Percentiles rank a stretch among this genome's conserved stretches.
These are phyloP conservation scores for Siderastrea siderea DNA, from an alignment of 92 coral and sea anemone species.

Conservation along the genomic window DNA sequence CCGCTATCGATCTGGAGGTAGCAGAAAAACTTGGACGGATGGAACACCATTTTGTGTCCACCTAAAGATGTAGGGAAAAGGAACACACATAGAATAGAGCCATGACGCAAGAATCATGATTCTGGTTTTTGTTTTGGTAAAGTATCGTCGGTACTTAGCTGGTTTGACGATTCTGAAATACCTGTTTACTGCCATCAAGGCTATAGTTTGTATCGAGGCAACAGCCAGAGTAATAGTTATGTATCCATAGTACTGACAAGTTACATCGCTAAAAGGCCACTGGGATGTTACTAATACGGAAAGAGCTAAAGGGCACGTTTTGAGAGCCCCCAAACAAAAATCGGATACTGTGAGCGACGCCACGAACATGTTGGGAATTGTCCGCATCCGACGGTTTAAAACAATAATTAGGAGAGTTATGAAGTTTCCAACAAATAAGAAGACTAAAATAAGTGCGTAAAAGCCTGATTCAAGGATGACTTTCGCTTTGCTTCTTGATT, in stretches of 20 bases:
- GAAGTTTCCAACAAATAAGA: too few relatives aligned
- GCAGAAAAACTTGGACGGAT: too few relatives aligned
- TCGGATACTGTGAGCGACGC: slow-evolving; percentile 32
- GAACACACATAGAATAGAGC: too few relatives aligned
- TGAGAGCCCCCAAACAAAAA: slow-evolving; percentile 54
- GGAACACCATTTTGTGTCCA: too few relatives aligned
- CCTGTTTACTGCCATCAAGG: slow-evolving; percentile 38
- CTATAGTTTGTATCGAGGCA: slow-evolving; percentile 75
- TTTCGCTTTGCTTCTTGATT: slow-evolving; percentile 19
- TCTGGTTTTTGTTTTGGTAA: slow-evolving; percentile 40
- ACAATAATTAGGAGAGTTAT: too few relatives aligned
- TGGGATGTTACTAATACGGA: too few relatives aligned
- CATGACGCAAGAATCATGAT: slow-evolving; percentile 37
- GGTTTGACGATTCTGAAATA: too few relatives aligned
- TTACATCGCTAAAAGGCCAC: too few relatives aligned
- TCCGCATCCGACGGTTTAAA: too few relatives aligned
- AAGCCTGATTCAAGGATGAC: slow-evolving; percentile 57
- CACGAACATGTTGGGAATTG: too few relatives aligned
- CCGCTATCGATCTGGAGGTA: too few relatives aligned
- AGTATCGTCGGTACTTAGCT: neutral
- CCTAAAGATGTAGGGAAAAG: too few relatives aligned
- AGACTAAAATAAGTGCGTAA: slow-evolving; percentile 4
- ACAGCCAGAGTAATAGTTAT: slow-evolving; percentile 50
- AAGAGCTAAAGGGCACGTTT: slow-evolving; percentile 51
- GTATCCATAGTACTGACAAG: slow-evolving; percentile 51